These are phyloP conservation scores for Carcina quercana DNA, from an alignment of 2,888 invertebrate species.

Conservation along the genomic window DNA sequence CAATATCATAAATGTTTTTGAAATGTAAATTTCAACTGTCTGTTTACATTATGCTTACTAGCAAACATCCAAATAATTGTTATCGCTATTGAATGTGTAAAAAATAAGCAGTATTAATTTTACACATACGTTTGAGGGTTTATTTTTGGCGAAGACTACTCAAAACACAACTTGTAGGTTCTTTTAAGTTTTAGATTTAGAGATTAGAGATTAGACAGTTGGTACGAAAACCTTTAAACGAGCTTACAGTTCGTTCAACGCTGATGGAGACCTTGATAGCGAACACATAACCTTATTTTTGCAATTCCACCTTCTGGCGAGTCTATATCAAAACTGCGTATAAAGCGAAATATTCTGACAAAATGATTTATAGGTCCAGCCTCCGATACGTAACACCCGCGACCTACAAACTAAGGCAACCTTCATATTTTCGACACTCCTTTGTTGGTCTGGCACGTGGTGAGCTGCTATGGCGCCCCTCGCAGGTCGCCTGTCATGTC, in stretches of 20 bases:
- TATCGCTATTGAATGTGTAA: too few relatives aligned
- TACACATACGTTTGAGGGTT: too few relatives aligned
- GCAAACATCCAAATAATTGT: too few relatives aligned
- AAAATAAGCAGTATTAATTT: too few relatives aligned
- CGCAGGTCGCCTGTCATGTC: conserved; percentile 68
- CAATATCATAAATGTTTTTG: too few relatives aligned
- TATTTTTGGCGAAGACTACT: too few relatives aligned
- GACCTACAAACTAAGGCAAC: conserved; percentile 71
- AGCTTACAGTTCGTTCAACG: background rate
- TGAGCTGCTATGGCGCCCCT: conserved; percentile 44
- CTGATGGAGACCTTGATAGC: background rate
- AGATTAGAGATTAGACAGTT: too few relatives aligned
- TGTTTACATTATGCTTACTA: too few relatives aligned
- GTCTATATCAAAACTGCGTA: conserved; percentile 40
- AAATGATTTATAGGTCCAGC: conserved; percentile 66
- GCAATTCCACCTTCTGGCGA: conserved; percentile 14
- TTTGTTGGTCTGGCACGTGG: conserved; percentile 66
- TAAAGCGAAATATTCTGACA: conserved; percentile 55
- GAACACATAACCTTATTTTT: background rate
- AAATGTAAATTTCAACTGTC: too few relatives aligned
- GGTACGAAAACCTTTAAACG: too few relatives aligned
- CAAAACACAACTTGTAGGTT: too few relatives aligned
- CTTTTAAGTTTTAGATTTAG: too few relatives aligned
- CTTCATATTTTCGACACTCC: conserved; percentile 69
- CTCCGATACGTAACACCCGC: conserved; percentile 51